Percentiles rank a stretch among this genome's conserved stretches.
Evolutionary conservation across 1,140 invertebrate species (phyloP).

Genomic region (Acromyrmex heyeri): DNA sequence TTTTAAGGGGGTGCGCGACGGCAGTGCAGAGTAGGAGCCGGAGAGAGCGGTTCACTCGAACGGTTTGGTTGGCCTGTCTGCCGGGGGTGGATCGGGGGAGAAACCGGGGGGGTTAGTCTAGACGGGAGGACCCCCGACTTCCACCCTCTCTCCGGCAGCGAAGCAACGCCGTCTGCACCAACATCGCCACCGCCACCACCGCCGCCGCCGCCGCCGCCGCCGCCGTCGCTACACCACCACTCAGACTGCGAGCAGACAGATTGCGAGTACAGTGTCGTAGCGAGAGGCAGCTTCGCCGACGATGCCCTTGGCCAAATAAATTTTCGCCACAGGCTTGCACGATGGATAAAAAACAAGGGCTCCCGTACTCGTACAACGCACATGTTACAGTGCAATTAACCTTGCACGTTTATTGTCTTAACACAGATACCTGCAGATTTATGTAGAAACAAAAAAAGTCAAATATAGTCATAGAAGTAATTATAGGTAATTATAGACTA

Average conservation of each 20-base stretch:
- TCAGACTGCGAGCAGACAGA: slow-evolving; percentile 83
- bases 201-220: slow-evolving; percentile 67
- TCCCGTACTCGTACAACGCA: neutral
- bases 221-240: slow-evolving; percentile 77
- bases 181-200: slow-evolving; percentile 50
- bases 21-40: slow-evolving; percentile 69
- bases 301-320: slow-evolving; percentile 60
- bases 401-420: neutral
- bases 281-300: slow-evolving; percentile 66
- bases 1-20: slow-evolving; percentile 80
- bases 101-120: slow-evolving; percentile 81
- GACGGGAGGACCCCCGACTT: slow-evolving; percentile 82
- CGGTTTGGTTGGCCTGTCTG: slow-evolving; percentile 84
- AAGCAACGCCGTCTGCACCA: slow-evolving; percentile 68
- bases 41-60: slow-evolving; percentile 83
- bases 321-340: slow-evolving; percentile 39
- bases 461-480: neutral
- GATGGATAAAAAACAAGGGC: slow-evolving; percentile 30
- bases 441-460: neutral
- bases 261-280: slow-evolving; percentile 83
- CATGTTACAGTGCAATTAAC: slow-evolving; percentile 23
- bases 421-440: slow-evolving; percentile 15
- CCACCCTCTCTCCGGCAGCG: slow-evolving; percentile 66
- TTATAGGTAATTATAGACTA: neutral
- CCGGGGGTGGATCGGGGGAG: slow-evolving; percentile 72